Evolutionary conservation across 2,113 vertebrate genomes (phyloP).

Genomic region (Rhynchopsitta pachyrhyncha): DNA sequence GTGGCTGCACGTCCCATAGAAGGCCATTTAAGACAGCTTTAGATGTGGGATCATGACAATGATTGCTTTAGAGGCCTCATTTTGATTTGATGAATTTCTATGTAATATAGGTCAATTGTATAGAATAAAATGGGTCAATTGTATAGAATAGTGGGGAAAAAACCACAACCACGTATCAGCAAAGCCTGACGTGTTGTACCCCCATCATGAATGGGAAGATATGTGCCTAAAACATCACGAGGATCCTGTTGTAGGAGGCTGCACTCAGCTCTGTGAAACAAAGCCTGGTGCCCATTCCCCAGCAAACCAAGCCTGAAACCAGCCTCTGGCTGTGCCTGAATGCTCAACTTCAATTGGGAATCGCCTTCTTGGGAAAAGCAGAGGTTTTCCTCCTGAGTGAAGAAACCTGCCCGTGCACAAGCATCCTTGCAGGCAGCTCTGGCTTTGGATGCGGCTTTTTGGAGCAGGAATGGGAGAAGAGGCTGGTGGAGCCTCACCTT

Average conservation of each 20-base stretch:
- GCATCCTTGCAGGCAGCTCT: not conserved
- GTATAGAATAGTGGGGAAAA: fast-evolving
- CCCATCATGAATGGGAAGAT: fast-evolving
- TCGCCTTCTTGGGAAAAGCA: not conserved
- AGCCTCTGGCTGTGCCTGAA: not conserved
- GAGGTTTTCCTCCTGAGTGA: not conserved
- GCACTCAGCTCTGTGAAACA: not conserved
- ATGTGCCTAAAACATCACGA: fast-evolving
- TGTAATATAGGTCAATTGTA: not conserved
- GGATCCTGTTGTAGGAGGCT: fast-evolving
- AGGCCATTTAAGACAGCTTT: not conserved
- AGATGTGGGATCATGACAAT: not conserved
- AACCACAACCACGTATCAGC: not conserved
- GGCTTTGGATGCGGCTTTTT: fast-evolving
- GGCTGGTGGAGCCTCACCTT: not conserved
- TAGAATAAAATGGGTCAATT: not conserved
- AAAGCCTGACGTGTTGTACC: fast-evolving
- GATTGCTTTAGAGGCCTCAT: not conserved
- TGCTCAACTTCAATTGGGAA: not conserved
- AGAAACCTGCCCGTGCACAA: not conserved
- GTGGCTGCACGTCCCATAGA: fast-evolving
- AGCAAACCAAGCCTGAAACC: not conserved
- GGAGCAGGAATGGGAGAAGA: not conserved
- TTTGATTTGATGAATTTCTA: not conserved
- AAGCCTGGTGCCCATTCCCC: not conserved